phyloP scores from a whole-genome alignment of 2,113 vertebrate species.

The Oreochromis tanganicae region DNA sequence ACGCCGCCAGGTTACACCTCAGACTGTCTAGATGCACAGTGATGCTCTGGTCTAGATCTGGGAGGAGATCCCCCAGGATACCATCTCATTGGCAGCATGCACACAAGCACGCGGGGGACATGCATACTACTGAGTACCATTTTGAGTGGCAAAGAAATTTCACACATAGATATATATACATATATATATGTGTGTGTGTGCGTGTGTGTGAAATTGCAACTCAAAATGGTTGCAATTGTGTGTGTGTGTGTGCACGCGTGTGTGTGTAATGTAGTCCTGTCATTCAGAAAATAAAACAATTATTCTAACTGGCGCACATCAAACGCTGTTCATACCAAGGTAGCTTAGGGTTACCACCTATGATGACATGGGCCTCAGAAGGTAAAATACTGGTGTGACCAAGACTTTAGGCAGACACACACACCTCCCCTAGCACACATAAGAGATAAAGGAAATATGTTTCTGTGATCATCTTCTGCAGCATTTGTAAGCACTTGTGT shows the following conservation, averaged over 20 bases:
- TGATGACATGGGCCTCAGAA: not conserved
- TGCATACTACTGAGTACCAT: not conserved
- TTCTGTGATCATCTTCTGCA: not conserved
- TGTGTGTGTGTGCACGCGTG: not conserved
- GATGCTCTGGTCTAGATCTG: not conserved
- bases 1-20: not conserved
- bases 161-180: fast-evolving
- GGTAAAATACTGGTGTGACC: not conserved
- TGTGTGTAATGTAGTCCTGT: not conserved
- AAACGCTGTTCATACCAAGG: not conserved
- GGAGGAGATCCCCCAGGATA: not conserved
- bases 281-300: not conserved
- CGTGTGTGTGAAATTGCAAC: too few relatives aligned
- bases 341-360: not conserved
- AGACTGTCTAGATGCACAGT: not conserved
- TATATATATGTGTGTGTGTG: too few relatives aligned
- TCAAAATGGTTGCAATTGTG: not conserved
- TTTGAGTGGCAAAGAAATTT: not conserved
- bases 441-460: not conserved
- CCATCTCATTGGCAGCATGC: not conserved
- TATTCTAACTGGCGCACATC: not conserved
- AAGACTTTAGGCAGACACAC: not conserved
- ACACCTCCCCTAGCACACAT: not conserved
- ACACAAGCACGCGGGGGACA: not conserved
- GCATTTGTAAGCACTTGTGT: not conserved